Evolutionary conservation across 2,888 invertebrate species (phyloP), one percentile per base, ranked within the genome.

Genomic region (Agrochola lota): DNA sequence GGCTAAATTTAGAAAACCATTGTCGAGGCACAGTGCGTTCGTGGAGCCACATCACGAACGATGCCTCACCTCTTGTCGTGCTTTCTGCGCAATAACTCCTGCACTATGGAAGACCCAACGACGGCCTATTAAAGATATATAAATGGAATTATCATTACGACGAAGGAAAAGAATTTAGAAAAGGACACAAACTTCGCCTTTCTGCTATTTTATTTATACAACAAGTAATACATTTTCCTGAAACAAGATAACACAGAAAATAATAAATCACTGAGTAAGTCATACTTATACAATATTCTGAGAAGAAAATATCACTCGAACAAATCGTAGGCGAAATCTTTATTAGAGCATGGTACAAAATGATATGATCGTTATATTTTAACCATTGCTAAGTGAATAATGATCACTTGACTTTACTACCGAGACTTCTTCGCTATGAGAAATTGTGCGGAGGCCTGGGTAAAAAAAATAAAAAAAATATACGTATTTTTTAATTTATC

Each of bases 221-320:
- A 40, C 7, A 67, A 26, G 46, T 7, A 2, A 20, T 20, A 9
- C 0, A 30, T 30, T 15, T 46, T 35, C 20, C 2, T 12, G 3
- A n/a, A 35, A 35, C 9, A 35, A n/a, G 30, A 46, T 59, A n/a
- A 35, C 2, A 1, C 46, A 9, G 11, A n/a, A 20, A 75, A n/a
- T 30, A 52, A 12, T 2, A 35, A 62, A 20, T 62, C 30, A 20
- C 30, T 43, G 17, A 43, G 26, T 52, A 40, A 23, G 17, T 40
- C 49, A 30, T 62, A 74, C 20, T 43, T n/a, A 46, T 5, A n/a
- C 7, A 55, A 40, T 35, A 35, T 78, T 49, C 23, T n/a, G 9
- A 23, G 67, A 67, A 49, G 35, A 78, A 40, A 60, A n/a, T 67
- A 67, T 59, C 15, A 62, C 40, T 40, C 23, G 23, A 66, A 49